phyloP scores from a whole-genome alignment of 1,140 invertebrate genomes.

The Euura lappo region DNA sequence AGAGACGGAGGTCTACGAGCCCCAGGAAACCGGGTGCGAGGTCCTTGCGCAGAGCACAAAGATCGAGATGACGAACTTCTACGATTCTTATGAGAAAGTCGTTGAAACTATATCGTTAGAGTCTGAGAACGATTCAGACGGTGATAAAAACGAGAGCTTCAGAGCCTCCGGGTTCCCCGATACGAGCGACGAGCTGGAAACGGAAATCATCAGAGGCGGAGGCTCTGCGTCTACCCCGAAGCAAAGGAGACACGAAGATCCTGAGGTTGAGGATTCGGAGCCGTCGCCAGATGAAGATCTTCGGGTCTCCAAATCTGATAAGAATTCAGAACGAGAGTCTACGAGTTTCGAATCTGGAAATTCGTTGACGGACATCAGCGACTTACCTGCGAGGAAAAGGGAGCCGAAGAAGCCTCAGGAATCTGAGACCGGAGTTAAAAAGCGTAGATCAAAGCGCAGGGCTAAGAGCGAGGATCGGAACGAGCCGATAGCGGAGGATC shows the following conservation, averaged over 20 bases:
- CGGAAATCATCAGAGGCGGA: background rate
- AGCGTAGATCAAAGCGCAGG: constrained; percentile 16
- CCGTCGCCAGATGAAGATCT: background rate
- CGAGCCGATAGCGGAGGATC: constrained; percentile 10
- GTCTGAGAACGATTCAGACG: background rate
- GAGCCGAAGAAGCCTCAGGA: constrained; percentile 20
- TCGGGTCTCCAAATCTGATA: too few species aligned
- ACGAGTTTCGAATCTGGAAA: background rate
- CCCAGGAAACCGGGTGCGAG: background rate
- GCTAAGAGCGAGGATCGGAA: constrained; percentile 26
- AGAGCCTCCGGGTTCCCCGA: background rate
- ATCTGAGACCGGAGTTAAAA: background rate
- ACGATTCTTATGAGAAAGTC: constrained; percentile 12
- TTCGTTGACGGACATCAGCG: background rate
- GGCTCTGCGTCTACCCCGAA: background rate
- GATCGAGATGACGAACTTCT: constrained; percentile 37
- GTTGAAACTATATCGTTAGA: constrained; percentile 4
- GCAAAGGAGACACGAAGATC: constrained; percentile 10
- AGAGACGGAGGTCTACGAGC: constrained; percentile 37
- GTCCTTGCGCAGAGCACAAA: constrained; percentile 36
- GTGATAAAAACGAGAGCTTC: background rate
- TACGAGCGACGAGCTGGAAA: background rate
- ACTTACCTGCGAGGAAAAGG: background rate
- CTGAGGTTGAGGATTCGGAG: background rate
- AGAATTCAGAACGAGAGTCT: background rate